phyloP scores from a whole-genome alignment of 2,888 invertebrate species.

The Mactromeris polynyma region DNA sequence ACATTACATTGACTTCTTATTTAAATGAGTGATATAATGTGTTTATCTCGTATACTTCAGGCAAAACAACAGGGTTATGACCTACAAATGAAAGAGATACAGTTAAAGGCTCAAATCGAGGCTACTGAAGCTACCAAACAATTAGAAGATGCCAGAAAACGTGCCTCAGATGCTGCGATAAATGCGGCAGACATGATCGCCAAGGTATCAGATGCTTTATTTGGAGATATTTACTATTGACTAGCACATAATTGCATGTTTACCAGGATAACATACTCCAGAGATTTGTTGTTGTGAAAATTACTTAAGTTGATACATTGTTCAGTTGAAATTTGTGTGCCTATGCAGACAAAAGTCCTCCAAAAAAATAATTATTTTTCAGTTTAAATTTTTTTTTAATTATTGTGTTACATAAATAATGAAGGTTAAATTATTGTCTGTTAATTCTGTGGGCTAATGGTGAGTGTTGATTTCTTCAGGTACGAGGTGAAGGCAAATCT shows the following conservation, averaged over 20 bases:
- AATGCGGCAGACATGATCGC: constrained; percentile 73
- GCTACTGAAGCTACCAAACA: constrained; percentile 79
- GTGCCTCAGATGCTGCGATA: constrained; percentile 73
- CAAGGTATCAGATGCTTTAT: constrained; percentile 35
- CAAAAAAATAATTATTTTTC: too few relatives aligned
- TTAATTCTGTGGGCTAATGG: neutral
- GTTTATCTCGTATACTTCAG: constrained; percentile 62
- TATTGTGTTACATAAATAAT: neutral
- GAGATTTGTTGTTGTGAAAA: too few relatives aligned
- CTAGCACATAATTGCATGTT: too few relatives aligned
- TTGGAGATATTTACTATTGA: too few relatives aligned
- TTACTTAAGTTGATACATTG: too few relatives aligned
- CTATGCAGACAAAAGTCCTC: too few relatives aligned
- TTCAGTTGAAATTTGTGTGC: too few relatives aligned
- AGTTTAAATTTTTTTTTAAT: neutral
- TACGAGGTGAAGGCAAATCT: constrained; percentile 68
- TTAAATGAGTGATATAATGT: neutral
- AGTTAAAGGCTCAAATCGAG: constrained; percentile 81
- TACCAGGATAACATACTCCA: too few relatives aligned
- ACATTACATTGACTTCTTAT: neutral
- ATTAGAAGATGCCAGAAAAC: constrained; percentile 75
- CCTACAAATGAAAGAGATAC: constrained; percentile 80
- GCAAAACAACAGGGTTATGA: constrained; percentile 83
- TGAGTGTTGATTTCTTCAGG: constrained; percentile 27
- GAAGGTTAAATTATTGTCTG: neutral